Base-by-base conservation (phyloP, 2,888 invertebrate species). In the Mimachlamys varia region DNA sequence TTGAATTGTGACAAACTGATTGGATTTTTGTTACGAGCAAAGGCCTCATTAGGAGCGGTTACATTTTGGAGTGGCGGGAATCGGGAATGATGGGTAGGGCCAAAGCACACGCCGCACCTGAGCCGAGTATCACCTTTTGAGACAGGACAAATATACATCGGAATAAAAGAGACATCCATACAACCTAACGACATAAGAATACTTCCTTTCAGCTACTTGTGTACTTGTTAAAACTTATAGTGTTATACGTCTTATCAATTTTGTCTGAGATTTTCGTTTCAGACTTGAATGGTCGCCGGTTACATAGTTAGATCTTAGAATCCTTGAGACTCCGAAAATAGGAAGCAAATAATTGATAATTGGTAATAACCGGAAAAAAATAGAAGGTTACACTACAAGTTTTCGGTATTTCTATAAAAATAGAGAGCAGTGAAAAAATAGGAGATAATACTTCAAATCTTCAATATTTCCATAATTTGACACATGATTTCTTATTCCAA, bases 21-120 rank as follows among this genome's bases (percentile, higher is more conserved):
- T 76, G 76, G 76, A 76, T 76, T 76, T 76, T 33, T 76, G 76
- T 33, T 33, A 10, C 10, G 10, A 27, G 27, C 13, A 27, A 76
- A 76, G 76, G 27, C 76, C 76, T 76, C 76, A 76, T 76, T 76
- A 76, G 76, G 33, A 76, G 33, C 76, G 27, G 27, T 76, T 27
- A 33, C 76, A 33, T 27, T 12, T 12, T 13, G 27, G 33, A 33
- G 33, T 76, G 33, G 15, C 27, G 76, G 33, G 76, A 76, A n/a
- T n/a, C n/a, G n/a, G 27, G 33, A 33, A 12, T 76, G 33, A 12
- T 10, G 76, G 33, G 76, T 33, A 33, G 27, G 33, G 12, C 76
- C 76, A 76, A 27, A 27, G 76, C 33, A 76, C 5, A 33, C 76
- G 76, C 76, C 33, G 76, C 76, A 76, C 76, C 76, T 76, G 76